Evolutionary conservation across 2,888 invertebrate genomes (phyloP).

Genomic region (Nezara viridula): DNA sequence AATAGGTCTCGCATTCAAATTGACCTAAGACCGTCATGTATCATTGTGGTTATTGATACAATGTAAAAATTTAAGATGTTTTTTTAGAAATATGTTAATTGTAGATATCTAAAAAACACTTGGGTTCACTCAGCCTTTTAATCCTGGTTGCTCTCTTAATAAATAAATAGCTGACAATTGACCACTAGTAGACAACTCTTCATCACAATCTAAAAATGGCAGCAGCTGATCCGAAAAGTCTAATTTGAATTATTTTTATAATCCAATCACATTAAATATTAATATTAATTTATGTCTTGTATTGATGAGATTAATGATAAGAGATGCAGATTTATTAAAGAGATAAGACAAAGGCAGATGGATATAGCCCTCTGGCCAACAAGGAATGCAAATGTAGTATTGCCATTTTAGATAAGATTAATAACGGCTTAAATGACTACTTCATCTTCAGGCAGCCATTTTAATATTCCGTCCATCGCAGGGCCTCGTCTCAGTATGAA

Average conservation of each 20-base stretch:
- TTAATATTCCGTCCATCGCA: constrained; percentile 40
- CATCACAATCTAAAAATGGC: neutral
- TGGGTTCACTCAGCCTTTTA: too few relatives aligned
- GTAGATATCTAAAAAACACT: too few relatives aligned
- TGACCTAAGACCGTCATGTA: too few relatives aligned
- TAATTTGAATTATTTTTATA: too few relatives aligned
- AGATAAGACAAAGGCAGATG: neutral
- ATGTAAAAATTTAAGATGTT: too few relatives aligned
- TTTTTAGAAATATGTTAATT: neutral
- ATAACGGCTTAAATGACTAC: constrained; percentile 22
- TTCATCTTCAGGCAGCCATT: constrained; percentile 1
- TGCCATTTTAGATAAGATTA: constrained; percentile 38
- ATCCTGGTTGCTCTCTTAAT: too few relatives aligned
- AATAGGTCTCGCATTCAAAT: too few relatives aligned
- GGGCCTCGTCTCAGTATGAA: neutral
- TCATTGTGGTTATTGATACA: too few relatives aligned
- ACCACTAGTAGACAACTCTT: too few relatives aligned
- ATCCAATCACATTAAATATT: too few relatives aligned
- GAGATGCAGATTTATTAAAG: neutral
- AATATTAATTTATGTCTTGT: too few relatives aligned
- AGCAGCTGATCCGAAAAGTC: neutral
- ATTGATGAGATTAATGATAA: neutral
- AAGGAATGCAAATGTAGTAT: constrained; percentile 19
- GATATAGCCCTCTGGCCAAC: neutral
- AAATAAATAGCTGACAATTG: too few relatives aligned